Conservation (phyloP, 2,797 vertebrate species). For the Manis crassicaudata region DNA sequence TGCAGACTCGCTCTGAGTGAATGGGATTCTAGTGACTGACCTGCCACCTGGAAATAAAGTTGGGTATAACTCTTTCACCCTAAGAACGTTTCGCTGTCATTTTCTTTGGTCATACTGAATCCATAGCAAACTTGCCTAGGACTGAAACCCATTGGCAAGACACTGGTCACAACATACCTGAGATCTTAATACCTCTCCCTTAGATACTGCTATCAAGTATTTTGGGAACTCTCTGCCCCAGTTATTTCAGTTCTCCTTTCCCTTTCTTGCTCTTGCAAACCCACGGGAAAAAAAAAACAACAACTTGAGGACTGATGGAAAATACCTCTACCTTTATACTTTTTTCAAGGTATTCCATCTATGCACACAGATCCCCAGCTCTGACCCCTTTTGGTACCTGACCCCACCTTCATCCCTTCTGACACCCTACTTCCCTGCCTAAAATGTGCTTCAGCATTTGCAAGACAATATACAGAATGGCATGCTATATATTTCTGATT, state of each 20-base stretch:
- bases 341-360: neutral
- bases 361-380: neutral
- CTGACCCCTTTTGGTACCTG: neutral
- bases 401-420: neutral
- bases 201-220: neutral
- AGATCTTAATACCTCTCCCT: neutral
- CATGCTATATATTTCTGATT: neutral
- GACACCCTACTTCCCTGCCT: neutral
- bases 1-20: no score
- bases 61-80: no score
- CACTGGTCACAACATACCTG: neutral
- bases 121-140: no score
- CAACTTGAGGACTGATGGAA: neutral
- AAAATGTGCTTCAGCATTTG: neutral
- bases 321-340: neutral
- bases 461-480: neutral
- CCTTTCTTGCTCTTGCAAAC: neutral
- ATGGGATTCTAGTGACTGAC: no score
- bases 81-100: no score
- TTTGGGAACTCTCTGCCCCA: neutral
- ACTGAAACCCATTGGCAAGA: no score
- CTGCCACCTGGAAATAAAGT: no score
- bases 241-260: neutral
- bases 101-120: no score
- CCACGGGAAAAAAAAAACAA: neutral